Evolutionary conservation across 2,113 vertebrate genomes (phyloP).

Genomic region (Camelus bactrianus): DNA sequence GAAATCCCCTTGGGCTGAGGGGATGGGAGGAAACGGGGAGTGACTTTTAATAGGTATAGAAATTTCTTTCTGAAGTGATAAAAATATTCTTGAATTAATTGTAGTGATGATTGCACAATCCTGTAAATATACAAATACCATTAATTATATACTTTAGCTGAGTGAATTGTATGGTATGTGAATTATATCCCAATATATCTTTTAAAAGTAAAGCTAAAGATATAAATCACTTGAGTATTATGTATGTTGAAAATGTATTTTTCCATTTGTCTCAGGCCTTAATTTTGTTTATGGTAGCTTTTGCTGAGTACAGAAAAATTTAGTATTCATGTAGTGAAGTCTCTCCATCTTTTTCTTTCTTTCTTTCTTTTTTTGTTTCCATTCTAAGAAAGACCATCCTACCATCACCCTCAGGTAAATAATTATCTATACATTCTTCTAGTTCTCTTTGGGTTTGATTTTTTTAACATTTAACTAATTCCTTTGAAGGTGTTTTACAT

Average conservation of each 20-base stretch:
- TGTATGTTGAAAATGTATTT: slow-evolving; percentile 14
- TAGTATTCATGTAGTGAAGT: slow-evolving; percentile 34
- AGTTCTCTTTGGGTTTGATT: background rate
- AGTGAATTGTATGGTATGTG: background rate
- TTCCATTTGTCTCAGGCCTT: background rate
- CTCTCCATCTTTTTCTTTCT: background rate
- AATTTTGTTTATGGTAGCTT: slow-evolving; percentile 8
- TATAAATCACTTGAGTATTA: slow-evolving; percentile 7
- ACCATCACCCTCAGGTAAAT: background rate
- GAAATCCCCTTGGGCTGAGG: background rate
- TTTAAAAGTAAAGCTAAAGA: slow-evolving; percentile 38
- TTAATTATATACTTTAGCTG: background rate
- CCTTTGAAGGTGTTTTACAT: slow-evolving; percentile 19
- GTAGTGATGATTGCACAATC: background rate
- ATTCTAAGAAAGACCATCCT: slow-evolving; percentile 40
- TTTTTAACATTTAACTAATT: slow-evolving; percentile 8
- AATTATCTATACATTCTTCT: slow-evolving; percentile 20
- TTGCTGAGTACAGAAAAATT: slow-evolving; percentile 44
- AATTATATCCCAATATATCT: background rate
- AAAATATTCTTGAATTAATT: slow-evolving; percentile 40
- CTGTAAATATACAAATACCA: background rate
- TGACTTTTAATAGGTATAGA: background rate
- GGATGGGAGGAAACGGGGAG: background rate
- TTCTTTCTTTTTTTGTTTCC: slow-evolving; percentile 6
- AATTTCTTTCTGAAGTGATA: background rate